These are phyloP conservation scores for Pterois miles DNA, from an alignment of 2,797 vertebrate genomes.

Conservation along the genomic window DNA sequence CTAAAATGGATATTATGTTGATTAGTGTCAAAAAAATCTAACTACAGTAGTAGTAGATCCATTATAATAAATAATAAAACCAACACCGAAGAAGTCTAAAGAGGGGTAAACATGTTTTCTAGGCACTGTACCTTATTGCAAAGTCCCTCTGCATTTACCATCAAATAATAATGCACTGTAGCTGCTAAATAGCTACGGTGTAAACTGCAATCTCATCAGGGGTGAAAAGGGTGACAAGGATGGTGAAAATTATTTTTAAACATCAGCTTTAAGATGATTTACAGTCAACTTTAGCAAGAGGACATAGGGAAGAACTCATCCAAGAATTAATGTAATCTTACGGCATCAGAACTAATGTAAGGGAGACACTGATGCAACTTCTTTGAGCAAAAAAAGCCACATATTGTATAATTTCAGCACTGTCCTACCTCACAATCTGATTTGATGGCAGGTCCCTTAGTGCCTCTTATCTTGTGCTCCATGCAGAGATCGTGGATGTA, in stretches of 20 bases:
- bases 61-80: too few relatives aligned
- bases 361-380: neutral
- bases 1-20: neutral
- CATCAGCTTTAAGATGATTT: neutral
- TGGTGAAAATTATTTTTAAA: too few relatives aligned
- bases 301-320: neutral
- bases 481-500: conserved; percentile 88
- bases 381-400: neutral
- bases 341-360: neutral
- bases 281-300: neutral
- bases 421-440: conserved; percentile 90
- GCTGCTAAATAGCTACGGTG: too few relatives aligned
- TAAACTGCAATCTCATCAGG: too few relatives aligned
- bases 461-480: conserved; percentile 86
- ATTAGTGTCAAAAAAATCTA: neutral
- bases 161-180: too few relatives aligned
- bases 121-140: neutral
- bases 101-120: neutral
- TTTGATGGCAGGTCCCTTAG: conserved; percentile 87
- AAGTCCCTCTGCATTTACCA: too few relatives aligned
- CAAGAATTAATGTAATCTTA: neutral
- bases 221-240: too few relatives aligned
- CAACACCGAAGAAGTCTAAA: too few relatives aligned
- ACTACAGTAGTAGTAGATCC: too few relatives aligned
- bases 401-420: rapidly evolving